phyloP scores from a whole-genome alignment of 2,113 vertebrate species.

The Eolophus roseicapilla region DNA sequence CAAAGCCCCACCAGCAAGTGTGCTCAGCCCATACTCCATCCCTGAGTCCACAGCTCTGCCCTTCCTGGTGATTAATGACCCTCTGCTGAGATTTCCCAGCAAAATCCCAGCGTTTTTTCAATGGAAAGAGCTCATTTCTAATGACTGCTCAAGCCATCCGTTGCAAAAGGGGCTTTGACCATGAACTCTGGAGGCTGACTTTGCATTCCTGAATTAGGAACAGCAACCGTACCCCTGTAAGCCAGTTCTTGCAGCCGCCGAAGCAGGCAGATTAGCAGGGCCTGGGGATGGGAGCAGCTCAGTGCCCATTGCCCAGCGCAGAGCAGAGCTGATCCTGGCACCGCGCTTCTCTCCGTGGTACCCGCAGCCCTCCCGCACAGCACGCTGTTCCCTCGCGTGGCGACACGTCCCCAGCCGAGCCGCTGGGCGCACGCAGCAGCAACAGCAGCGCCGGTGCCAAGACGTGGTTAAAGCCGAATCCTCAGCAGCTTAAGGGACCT shows the following conservation, averaged over 20 bases:
- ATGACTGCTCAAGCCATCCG: not conserved
- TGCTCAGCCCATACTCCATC: accelerated
- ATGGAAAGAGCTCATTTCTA: not conserved
- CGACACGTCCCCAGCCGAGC: slow-evolving; percentile 12
- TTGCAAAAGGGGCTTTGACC: not conserved
- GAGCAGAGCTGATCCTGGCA: not conserved
- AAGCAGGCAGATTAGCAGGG: not conserved
- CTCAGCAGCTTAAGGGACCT: not conserved
- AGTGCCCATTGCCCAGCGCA: accelerated
- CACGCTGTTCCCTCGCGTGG: slow-evolving; percentile 28
- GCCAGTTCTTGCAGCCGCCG: not conserved
- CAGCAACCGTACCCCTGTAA: not conserved
- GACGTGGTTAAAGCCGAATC: not conserved
- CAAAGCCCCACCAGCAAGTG: accelerated
- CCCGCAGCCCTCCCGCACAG: not conserved
- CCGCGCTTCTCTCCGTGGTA: not conserved
- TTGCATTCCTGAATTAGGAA: not conserved
- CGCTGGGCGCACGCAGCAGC: not conserved
- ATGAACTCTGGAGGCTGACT: not conserved
- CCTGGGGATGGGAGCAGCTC: not conserved
- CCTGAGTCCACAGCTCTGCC: not conserved
- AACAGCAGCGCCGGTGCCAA: not conserved
- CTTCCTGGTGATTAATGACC: not conserved
- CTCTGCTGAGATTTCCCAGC: not conserved
- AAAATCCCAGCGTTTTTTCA: not conserved